A percentile compares a stretch with the other conserved stretches of the same genome.
Evolutionary conservation across 1,140 invertebrate species (phyloP).

Genomic region (Bombus huntii): DNA sequence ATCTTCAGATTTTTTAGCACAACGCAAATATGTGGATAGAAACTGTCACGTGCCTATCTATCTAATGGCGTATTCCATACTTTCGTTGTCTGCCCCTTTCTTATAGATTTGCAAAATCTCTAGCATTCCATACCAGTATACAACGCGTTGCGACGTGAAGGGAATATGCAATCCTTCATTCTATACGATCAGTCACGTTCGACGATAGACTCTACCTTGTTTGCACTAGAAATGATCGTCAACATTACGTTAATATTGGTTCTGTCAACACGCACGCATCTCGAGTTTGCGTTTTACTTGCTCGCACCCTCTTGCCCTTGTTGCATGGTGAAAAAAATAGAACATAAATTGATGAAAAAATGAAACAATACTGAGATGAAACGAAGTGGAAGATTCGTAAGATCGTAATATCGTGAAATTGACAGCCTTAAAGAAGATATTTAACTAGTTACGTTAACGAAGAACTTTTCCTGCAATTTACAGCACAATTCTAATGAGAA

Average conservation of each 20-base stretch:
- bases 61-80: neutral
- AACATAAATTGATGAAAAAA: neutral
- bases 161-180: conserved; percentile 39
- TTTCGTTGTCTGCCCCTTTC: neutral
- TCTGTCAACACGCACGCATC: conserved; percentile 35
- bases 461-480: neutral
- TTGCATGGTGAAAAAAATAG: neutral
- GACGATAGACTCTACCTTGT: conserved; percentile 43
- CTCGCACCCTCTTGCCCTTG: neutral
- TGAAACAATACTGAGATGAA: neutral
- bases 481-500: neutral
- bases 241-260: conserved; percentile 61
- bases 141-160: conserved; percentile 17
- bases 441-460: neutral
- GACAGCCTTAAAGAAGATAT: neutral
- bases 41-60: neutral
- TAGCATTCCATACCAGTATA: neutral
- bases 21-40: neutral
- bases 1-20: neutral
- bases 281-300: conserved; percentile 36
- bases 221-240: conserved; percentile 58
- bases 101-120: neutral
- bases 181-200: conserved; percentile 53
- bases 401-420: neutral
- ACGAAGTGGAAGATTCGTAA: neutral